A percentile compares a stretch with the other conserved stretches of the same genome.
These are phyloP conservation scores for Drosophila flavopinicola DNA, from an alignment of 2,888 invertebrate genomes.

Conservation along the genomic window DNA sequence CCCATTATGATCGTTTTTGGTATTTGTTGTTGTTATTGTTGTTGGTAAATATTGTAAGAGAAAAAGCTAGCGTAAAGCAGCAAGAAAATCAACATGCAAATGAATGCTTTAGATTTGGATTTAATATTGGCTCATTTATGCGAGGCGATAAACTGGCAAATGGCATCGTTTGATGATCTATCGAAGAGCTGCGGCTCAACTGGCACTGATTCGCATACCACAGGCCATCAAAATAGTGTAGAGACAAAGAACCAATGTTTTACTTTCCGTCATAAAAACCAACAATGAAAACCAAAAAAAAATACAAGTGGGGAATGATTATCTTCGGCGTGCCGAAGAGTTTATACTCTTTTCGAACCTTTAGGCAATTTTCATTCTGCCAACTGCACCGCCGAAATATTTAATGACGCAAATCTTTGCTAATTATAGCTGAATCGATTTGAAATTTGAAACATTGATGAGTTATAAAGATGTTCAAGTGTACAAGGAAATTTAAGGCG, in stretches of 20 bases:
- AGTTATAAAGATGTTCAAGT: too few relatives aligned
- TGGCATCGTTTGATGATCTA: slow-evolving; percentile 36
- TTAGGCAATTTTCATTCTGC: too few relatives aligned
- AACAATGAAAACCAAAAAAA: too few relatives aligned
- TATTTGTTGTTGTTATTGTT: background rate
- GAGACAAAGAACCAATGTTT: background rate
- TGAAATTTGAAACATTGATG: too few relatives aligned
- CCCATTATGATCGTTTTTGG: slow-evolving; percentile 19
- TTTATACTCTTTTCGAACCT: too few relatives aligned
- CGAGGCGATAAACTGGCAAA: slow-evolving; percentile 32
- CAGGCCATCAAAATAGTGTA: background rate
- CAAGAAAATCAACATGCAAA: slow-evolving; percentile 21
- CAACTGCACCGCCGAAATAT: too few relatives aligned
- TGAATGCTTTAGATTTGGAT: slow-evolving; percentile 9
- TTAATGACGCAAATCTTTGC: too few relatives aligned
- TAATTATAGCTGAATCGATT: too few relatives aligned
- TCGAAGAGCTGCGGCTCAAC: slow-evolving; percentile 18
- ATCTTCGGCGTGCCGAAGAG: too few relatives aligned
- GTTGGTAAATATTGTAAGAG: slow-evolving; percentile 6
- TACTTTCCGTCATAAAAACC: slow-evolving; percentile 29
- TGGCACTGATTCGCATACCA: slow-evolving; percentile 24
- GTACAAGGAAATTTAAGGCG: too few relatives aligned
- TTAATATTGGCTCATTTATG: slow-evolving; percentile 39
- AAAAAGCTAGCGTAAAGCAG: background rate
- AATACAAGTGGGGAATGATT: too few relatives aligned